Base-by-base conservation (phyloP, 2,888 invertebrate species). In the Microctonus hyperodae region DNA sequence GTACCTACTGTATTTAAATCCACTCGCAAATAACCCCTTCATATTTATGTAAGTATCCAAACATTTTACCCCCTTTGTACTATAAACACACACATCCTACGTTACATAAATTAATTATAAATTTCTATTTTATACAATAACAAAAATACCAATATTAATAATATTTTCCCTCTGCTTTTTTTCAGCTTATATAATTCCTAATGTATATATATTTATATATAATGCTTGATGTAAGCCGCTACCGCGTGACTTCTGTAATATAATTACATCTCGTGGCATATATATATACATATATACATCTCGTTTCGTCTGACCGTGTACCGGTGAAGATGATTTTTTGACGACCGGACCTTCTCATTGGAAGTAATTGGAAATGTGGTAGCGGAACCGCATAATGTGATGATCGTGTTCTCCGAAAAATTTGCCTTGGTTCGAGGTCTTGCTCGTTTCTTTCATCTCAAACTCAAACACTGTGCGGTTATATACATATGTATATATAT, bases 301-400 rank as follows among this genome's bases (percentile, higher is more conserved):
- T 44, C 44, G 9, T 44, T 44, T n/a, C 1, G 16, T 44, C 44
- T 44, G 44, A 44, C 44, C 44, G 16, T 5, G 4, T 16, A 44
- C 44, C 31, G 7, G n/a, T 20, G 28, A 31, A 20, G 16, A 28
- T 28, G 55, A 55, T 55, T 28, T 55, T 55, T 33, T 55, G 28
- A 28, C 16, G 31, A 33, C 3, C 53, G 9, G 33, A 28, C 33
- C 28, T n/a, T 33, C 59, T 59, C 44, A 28, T 59, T 59, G 37
- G 25, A 33, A 33, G 48, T 66, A 64, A 60, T 68, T 61, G 53
- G 59, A 64, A 68, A 68, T 68, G 60, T 68, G 68, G 68, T 68
- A 68, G 68, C 68, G 60, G 59, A 64, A 68, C 68, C 60, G 61
- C 53, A 50, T 68, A 68, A 64, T 61, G 37, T 59, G 68, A 56